These are phyloP conservation scores for Nipponia nippon DNA, from an alignment of 2,113 vertebrate genomes.

Conservation along the genomic window DNA sequence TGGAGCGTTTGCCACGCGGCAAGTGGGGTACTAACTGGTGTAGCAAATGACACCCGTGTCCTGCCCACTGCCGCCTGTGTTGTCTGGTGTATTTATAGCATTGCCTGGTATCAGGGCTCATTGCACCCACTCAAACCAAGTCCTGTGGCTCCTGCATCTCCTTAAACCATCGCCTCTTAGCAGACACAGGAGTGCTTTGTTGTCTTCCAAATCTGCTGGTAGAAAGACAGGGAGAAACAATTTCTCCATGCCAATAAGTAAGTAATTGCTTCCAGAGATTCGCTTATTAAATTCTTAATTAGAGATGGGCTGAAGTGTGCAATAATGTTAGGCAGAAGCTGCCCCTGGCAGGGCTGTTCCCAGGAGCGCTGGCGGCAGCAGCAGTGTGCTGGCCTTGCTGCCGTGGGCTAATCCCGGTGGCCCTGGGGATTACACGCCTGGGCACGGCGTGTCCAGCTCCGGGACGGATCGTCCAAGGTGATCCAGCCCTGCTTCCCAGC, in stretches of 20 bases:
- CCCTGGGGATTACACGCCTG: not conserved
- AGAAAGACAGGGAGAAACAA: not conserved
- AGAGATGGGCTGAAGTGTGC: not conserved
- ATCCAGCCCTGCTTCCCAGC: not conserved
- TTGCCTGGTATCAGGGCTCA: fast-evolving
- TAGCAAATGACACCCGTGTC: fast-evolving
- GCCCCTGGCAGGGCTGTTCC: not conserved
- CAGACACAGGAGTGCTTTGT: fast-evolving
- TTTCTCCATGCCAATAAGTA: not conserved
- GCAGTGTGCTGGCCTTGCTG: not conserved
- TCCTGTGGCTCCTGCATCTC: not conserved
- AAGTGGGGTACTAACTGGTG: not conserved
- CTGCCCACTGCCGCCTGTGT: fast-evolving
- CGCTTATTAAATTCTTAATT: not conserved
- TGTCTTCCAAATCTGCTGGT: not conserved
- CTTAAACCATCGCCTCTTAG: fast-evolving
- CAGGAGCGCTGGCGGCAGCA: not conserved
- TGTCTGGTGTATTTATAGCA: fast-evolving
- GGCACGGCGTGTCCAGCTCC: fast-evolving
- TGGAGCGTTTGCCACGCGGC: fast-evolving
- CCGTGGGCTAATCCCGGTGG: not conserved
- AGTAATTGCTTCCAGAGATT: not conserved
- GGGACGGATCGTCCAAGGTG: not conserved
- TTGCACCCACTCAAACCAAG: not conserved
- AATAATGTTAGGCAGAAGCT: not conserved